phyloP scores from a whole-genome alignment of 2,888 invertebrate genomes.

The Zhuqinia jingwanae region DNA sequence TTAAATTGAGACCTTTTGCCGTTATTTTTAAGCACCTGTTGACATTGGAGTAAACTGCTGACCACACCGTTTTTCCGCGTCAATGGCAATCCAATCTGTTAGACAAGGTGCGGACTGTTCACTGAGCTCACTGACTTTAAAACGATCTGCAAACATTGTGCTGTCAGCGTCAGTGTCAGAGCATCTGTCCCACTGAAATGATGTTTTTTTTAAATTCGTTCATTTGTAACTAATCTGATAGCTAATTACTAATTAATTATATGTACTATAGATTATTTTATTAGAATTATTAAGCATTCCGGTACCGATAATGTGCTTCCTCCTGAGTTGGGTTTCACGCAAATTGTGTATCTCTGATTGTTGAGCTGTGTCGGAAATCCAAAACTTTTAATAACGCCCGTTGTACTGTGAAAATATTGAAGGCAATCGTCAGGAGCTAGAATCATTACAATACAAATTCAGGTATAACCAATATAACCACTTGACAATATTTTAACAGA shows the following conservation, averaged over 20 bases:
- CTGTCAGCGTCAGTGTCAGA: conserved; percentile 44
- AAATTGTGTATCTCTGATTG: conserved; percentile 72
- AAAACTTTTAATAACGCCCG: conserved; percentile 65
- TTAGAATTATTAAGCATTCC: too few species aligned
- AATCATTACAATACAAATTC: too few species aligned
- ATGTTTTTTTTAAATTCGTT: neutral
- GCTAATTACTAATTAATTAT: neutral
- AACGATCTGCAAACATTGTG: conserved; percentile 24
- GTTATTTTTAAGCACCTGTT: too few species aligned
- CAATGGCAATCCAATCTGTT: conserved; percentile 71
- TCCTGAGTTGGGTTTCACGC: conserved; percentile 60
- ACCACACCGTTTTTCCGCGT: conserved; percentile 62
- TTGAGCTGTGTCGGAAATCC: conserved; percentile 74
- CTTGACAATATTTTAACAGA: too few species aligned
- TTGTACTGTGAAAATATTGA: conserved; percentile 67
- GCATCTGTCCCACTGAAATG: conserved; percentile 57
- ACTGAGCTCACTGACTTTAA: conserved; percentile 52
- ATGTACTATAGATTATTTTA: too few species aligned
- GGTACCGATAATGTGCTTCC: conserved; percentile 61
- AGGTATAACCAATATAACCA: too few species aligned
- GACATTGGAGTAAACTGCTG: conserved; percentile 23
- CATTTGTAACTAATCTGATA: neutral
- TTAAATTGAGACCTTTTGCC: neutral
- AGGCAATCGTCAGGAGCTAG: conserved; percentile 70
- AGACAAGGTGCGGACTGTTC: conserved; percentile 28